Percentiles rank a stretch among this genome's conserved stretches.
Evolutionary conservation across 2,113 vertebrate species (phyloP).

Genomic region (Phaethornis superciliosus): DNA sequence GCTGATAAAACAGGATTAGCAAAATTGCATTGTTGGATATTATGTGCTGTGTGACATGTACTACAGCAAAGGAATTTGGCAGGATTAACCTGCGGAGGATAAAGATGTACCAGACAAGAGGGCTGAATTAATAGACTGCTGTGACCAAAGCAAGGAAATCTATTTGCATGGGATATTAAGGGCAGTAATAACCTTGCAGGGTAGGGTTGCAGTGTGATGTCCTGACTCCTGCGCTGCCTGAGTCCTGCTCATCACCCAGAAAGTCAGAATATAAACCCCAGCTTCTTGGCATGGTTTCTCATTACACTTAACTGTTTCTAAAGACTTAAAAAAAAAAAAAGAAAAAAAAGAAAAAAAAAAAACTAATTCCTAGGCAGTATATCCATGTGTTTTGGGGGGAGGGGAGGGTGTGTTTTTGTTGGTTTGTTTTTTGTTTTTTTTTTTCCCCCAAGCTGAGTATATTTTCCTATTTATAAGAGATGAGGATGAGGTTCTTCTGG

Average conservation of each 20-base stretch:
- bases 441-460: neutral
- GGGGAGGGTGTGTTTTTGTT: too few species aligned
- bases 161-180: conserved; percentile 73
- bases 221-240: fast-evolving
- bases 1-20: conserved; percentile 85
- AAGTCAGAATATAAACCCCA: neutral
- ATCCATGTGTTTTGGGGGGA: neutral
- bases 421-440: too few species aligned
- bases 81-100: conserved; percentile 81
- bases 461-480: neutral
- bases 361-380: neutral
- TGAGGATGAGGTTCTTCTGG: neutral
- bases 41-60: conserved; percentile 80
- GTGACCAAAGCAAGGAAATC: conserved; percentile 70
- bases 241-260: fast-evolving
- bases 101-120: conserved; percentile 79
- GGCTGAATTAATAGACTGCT: conserved; percentile 80
- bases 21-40: conserved; percentile 80
- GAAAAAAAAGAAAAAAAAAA: neutral
- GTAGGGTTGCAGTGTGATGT: neutral
- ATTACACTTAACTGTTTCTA: neutral
- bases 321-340: neutral
- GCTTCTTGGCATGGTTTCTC: neutral
- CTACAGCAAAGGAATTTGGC: conserved; percentile 80
- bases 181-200: conserved; percentile 33